A percentile compares a stretch with the other conserved stretches of the same genome.
phyloP scores from a whole-genome alignment of 2,888 invertebrate species.

The Cyclophora albipunctata region DNA sequence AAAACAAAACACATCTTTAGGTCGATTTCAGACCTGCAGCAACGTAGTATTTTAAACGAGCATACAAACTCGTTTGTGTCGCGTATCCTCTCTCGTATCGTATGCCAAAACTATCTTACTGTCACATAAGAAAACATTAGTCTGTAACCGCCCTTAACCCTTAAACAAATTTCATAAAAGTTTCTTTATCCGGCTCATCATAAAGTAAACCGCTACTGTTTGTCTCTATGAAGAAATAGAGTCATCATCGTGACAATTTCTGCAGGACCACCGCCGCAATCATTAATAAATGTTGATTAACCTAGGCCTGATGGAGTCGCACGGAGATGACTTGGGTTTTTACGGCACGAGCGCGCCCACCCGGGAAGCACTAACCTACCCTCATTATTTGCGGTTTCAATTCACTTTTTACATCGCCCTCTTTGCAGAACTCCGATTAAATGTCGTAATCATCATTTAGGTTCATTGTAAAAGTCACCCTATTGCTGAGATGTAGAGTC shows the following conservation, averaged over 20 bases:
- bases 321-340: constrained; percentile 68
- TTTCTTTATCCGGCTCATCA: too few species aligned
- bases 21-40: too few species aligned
- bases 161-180: too few species aligned
- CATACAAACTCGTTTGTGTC: too few species aligned
- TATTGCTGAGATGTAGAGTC: neutral
- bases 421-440: constrained; percentile 50
- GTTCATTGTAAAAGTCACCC: constrained; percentile 4
- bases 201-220: too few species aligned
- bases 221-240: constrained; percentile 25
- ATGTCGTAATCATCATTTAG: constrained; percentile 41
- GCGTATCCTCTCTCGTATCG: too few species aligned
- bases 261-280: constrained; percentile 43
- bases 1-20: too few species aligned
- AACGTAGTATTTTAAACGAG: too few species aligned
- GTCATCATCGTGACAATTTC: constrained; percentile 35
- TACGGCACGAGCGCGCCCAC: constrained; percentile 71
- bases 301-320: constrained; percentile 64
- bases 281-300: constrained; percentile 66
- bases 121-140: too few species aligned
- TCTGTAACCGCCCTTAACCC: too few species aligned
- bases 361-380: constrained; percentile 51
- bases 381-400: constrained; percentile 73
- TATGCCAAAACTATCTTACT: too few species aligned
- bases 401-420: constrained; percentile 70